Percentiles rank a stretch among this genome's conserved stretches.
phyloP scores from a whole-genome alignment of 2,797 vertebrate species.

The Dryobates pubescens region DNA sequence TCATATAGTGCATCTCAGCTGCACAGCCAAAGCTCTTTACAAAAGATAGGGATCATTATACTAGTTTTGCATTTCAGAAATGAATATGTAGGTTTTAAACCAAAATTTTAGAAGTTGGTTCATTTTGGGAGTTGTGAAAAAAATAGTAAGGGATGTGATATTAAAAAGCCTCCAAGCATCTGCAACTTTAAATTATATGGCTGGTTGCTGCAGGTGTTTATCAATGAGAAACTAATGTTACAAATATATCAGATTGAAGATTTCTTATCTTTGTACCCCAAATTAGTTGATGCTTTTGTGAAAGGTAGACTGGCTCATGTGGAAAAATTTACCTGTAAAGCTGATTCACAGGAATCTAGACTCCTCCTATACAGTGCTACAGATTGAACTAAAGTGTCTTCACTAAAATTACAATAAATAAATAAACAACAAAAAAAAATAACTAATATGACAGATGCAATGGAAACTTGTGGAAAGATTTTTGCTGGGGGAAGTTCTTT shows the following conservation, averaged over 20 bases:
- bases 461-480: not conserved
- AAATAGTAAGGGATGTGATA: not conserved
- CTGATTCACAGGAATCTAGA: not conserved
- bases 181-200: not conserved
- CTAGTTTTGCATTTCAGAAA: slow-evolving; percentile 26
- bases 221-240: not conserved
- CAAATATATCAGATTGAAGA: not conserved
- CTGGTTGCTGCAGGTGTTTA: not conserved
- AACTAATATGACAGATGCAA: not conserved
- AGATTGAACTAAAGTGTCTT: not conserved
- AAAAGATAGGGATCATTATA: slow-evolving; percentile 29
- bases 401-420: not conserved
- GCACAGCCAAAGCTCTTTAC: slow-evolving; percentile 3
- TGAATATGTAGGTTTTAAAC: not conserved
- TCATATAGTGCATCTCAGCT: not conserved
- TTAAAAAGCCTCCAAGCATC: not conserved
- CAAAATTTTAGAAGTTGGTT: slow-evolving; percentile 33
- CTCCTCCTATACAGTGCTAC: not conserved
- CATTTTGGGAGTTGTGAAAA: not conserved
- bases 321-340: not conserved
- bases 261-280: not conserved
- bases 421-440: not conserved
- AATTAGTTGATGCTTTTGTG: not conserved
- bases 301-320: not conserved
- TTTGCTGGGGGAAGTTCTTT: not conserved